phyloP scores from a whole-genome alignment of 2,113 vertebrate species.

The Eretmochelys imbricata region DNA sequence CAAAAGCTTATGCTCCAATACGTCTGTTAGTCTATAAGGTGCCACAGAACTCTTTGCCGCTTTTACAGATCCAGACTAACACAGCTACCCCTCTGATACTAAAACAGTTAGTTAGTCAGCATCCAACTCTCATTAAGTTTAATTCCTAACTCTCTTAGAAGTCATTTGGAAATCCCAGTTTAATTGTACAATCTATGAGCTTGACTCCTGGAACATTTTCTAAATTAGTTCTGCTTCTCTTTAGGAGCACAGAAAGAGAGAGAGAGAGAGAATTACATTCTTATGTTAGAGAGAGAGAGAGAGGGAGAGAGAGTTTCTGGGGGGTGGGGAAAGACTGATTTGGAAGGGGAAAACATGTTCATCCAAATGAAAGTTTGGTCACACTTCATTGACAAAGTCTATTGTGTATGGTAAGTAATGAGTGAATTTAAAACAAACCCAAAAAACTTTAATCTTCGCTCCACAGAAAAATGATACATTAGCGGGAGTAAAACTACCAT shows the following conservation, averaged over 20 bases:
- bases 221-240: not conserved
- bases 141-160: not conserved
- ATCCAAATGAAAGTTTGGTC: not conserved
- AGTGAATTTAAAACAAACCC: not conserved
- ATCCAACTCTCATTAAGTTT: not conserved
- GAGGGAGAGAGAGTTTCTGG: not conserved
- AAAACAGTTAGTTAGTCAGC: not conserved
- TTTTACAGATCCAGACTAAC: no score
- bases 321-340: not conserved
- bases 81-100: not conserved
- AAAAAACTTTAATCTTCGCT: not conserved
- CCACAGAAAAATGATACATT: not conserved
- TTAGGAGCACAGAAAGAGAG: not conserved
- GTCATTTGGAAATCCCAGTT: not conserved
- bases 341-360: not conserved
- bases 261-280: not conserved
- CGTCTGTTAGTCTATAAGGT: no score
- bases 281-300: not conserved
- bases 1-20: no score
- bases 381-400: not conserved
- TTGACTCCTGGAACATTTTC: not conserved
- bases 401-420: not conserved
- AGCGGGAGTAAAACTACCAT: not conserved
- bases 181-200: not conserved
- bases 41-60: no score